Evolutionary conservation across 2,797 vertebrate genomes (phyloP).

Genomic region (Loris lydekkerianus): DNA sequence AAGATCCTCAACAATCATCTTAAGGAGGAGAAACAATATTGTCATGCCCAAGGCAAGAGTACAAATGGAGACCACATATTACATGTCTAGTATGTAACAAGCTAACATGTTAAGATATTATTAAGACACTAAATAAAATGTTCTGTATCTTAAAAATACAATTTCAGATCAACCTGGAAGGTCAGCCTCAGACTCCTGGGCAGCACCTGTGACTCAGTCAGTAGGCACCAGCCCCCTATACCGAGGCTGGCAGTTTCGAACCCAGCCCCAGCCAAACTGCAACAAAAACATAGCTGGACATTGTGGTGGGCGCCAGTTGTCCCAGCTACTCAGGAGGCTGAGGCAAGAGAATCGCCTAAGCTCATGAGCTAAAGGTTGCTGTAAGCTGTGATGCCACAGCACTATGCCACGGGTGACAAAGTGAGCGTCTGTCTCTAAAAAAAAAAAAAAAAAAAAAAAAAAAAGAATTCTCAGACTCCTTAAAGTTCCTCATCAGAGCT

Average conservation of each 20-base stretch:
- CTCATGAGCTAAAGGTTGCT: no score
- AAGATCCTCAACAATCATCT: background rate
- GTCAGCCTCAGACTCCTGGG: background rate
- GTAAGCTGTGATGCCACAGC: no score
- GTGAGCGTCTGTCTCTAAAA: no score
- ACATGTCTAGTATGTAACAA: background rate
- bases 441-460: background rate
- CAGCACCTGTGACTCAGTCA: no score
- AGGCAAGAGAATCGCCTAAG: no score
- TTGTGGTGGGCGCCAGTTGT: no score
- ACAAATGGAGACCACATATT: background rate
- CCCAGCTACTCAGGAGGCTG: no score
- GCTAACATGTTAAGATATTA: background rate
- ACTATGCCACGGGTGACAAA: no score
- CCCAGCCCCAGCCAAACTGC: no score
- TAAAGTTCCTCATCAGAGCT: background rate
- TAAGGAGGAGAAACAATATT: background rate
- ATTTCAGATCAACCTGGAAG: background rate
- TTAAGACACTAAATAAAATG: background rate
- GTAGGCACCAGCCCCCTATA: no score
- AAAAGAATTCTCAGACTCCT: background rate
- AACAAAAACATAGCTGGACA: no score
- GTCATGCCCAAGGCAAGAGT: background rate
- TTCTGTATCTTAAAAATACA: background rate
- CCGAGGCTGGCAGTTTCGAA: no score